Evolutionary conservation across 2,113 vertebrate genomes (phyloP).

Genomic region (Empidonax traillii): DNA sequence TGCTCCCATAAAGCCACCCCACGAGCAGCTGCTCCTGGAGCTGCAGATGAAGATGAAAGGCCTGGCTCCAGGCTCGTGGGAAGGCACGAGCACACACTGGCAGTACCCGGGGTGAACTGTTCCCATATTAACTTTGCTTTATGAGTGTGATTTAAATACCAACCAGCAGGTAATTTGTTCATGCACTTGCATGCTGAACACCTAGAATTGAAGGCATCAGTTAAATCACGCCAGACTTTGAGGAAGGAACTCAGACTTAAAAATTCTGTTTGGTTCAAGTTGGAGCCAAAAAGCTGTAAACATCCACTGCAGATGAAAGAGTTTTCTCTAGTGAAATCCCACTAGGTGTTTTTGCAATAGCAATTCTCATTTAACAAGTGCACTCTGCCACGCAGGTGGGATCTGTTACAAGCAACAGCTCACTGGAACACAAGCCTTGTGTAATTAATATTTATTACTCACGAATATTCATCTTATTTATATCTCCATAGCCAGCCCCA

Average conservation of each 20-base stretch:
- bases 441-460: slow-evolving; percentile 77
- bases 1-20: rapidly evolving
- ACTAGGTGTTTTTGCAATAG: slow-evolving; percentile 69
- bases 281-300: slow-evolving; percentile 51
- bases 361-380: slow-evolving; percentile 75
- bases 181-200: background rate
- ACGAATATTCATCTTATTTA: slow-evolving; percentile 75
- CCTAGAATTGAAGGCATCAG: background rate
- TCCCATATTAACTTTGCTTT: background rate
- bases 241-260: slow-evolving; percentile 28
- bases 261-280: slow-evolving; percentile 61
- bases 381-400: slow-evolving; percentile 71
- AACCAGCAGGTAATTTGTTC: slow-evolving; percentile 8
- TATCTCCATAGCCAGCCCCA: slow-evolving; percentile 45
- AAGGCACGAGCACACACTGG: background rate
- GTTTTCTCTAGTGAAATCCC: slow-evolving; percentile 69
- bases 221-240: background rate
- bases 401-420: slow-evolving; percentile 68
- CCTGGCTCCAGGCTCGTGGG: rapidly evolving
- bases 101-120: background rate
- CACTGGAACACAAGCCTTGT: slow-evolving; percentile 60
- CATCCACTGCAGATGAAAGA: slow-evolving; percentile 57
- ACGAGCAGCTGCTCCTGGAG: background rate
- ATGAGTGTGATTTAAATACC: slow-evolving; percentile 7
- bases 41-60: background rate